A percentile compares a stretch with the other conserved stretches of the same genome.
Conservation (phyloP, 2,888 invertebrate species). For the Mimachlamys varia region DNA sequence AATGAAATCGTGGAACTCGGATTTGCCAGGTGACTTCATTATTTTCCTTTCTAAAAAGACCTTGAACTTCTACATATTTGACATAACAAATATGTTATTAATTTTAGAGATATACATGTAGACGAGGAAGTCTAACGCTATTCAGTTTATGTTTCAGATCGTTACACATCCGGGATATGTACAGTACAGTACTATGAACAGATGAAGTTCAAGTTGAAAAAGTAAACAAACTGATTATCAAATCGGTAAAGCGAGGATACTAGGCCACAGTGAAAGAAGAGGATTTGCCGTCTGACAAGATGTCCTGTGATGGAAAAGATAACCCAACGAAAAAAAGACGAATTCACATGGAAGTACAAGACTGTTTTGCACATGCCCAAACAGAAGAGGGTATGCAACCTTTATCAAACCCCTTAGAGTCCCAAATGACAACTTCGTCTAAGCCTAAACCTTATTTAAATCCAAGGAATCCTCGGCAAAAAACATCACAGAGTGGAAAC, state of each 20-base stretch:
- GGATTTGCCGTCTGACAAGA: background rate
- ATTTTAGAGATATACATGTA: background rate
- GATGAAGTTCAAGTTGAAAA: too few relatives aligned
- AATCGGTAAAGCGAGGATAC: too few relatives aligned
- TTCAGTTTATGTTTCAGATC: background rate
- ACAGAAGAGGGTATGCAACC: conserved; percentile 53
- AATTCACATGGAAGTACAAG: conserved; percentile 54
- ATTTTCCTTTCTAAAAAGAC: background rate
- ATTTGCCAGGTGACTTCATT: background rate
- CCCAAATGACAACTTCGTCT: background rate
- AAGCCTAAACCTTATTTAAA: background rate
- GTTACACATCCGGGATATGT: background rate
- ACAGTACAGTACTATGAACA: too few relatives aligned
- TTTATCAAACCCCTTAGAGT: conserved; percentile 52
- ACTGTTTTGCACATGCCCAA: conserved; percentile 50
- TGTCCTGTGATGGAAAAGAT: background rate
- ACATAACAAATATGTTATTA: background rate
- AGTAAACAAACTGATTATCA: too few relatives aligned
- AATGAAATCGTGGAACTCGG: background rate
- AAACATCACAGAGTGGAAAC: conserved; percentile 43
- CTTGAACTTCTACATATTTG: background rate
- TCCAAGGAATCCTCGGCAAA: conserved; percentile 28
- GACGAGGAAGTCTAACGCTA: background rate
- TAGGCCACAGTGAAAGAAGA: background rate
- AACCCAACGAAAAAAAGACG: conserved; percentile 43